Evolutionary conservation across 2,888 invertebrate genomes (phyloP), one percentile per base, ranked within the genome.

Genomic region (Amphipoea lucens): DNA sequence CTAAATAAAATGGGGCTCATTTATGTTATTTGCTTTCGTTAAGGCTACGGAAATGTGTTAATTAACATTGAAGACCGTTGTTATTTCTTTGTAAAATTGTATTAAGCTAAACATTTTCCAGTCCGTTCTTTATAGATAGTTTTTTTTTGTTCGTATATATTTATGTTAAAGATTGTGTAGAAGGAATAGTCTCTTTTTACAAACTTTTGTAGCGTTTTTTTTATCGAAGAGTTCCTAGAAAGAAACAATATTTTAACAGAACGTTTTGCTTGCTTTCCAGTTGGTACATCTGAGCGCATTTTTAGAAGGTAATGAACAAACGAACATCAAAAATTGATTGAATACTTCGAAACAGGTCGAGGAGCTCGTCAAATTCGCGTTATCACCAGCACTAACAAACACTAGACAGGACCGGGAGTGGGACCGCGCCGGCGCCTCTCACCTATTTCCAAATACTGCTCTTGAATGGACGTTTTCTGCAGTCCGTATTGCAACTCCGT

Each of bases 361-460:
- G 87, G 87, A 91, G 92, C 92, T 94, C 95, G 92, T 95, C 94
- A 95, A 93, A 94, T 92, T 93, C 93, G 85, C 92, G 94, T 94
- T 94, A 94, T 93, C 93, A 91, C 90, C 84, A 87, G 89, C 90
- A 90, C 92, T 90, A 90, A 90, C 92, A 91, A 91, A 92, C 91
- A 90, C 69, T 72, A 87, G 88, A 83, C 87, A 84, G 85, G 71
- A 82, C 40, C 40, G 40, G 40, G 81, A 78, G 78, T 81, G 76
- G 82, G 78, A 78, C 78, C 76, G 77, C 77, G 84, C 81, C 80
- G 60, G 42, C 63, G 45, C 36, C 77, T 76, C 67, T 81, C 67
- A 79, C 75, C 89, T 86, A 82, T 75, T 87, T 81, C 73, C 84
- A 80, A 82, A 80, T 76, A 79, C 73, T 85, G 74, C 83, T 88